Conservation (phyloP, 92 coral and sea anemone species). For the Bergia puertoricense region DNA sequence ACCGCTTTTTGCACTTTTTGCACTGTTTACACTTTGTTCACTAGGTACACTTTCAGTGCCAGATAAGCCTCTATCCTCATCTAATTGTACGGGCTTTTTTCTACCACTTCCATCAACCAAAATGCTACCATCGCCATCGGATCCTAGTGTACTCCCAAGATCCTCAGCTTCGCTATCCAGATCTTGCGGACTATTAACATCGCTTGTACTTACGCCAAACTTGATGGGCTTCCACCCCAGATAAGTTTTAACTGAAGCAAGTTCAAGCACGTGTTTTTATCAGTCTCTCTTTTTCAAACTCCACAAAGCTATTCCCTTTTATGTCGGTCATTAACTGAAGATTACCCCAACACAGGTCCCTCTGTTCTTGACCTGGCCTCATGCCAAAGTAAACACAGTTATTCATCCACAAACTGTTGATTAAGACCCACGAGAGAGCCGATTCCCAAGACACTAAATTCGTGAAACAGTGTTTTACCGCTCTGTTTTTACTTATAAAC, state of each 20-base stretch:
- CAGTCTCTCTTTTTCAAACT: too few species aligned
- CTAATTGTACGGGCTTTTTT: not conserved
- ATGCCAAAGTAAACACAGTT: too few species aligned
- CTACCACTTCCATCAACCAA: not conserved
- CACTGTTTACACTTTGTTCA: not conserved
- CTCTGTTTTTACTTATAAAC: too few species aligned
- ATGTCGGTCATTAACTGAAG: too few species aligned
- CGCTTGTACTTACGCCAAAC: conserved; percentile 52
- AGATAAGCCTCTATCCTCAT: conserved; percentile 1
- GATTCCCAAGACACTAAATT: too few species aligned
- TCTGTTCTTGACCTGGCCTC: too few species aligned
- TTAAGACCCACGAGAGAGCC: too few species aligned
- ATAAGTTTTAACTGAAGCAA: conserved; percentile 45
- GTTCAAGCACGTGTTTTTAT: conserved; percentile 33
- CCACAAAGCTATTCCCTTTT: too few species aligned
- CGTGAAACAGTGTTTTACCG: too few species aligned
- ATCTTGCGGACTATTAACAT: conserved; percentile 7
- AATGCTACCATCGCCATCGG: conserved; percentile 2
- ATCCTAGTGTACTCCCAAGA: not conserved
- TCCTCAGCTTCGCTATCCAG: not conserved
- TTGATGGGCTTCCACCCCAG: conserved; percentile 61
- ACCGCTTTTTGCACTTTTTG: not conserved
- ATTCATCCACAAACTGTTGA: too few species aligned
- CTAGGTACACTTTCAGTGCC: not conserved
- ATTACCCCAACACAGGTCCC: too few species aligned